Conservation (phyloP, 2,797 vertebrate genomes). For the Percopsis omiscomaycus region DNA sequence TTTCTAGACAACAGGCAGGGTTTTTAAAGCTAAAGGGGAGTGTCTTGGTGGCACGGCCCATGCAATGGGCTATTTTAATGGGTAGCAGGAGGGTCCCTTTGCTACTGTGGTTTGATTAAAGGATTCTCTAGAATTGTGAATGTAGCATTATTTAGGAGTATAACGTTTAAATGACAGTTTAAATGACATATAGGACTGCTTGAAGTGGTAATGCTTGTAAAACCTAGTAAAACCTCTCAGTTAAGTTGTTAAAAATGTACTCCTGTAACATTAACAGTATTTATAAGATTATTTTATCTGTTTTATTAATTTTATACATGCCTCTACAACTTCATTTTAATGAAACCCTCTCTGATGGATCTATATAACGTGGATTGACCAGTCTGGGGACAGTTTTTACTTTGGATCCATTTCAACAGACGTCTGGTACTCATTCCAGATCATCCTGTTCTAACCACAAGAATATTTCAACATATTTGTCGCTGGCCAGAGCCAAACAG, state of each 20-base stretch:
- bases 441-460: constrained; percentile 33
- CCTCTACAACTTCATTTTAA: constrained; percentile 3
- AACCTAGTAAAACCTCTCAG: too few relatives aligned
- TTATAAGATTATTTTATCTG: too few relatives aligned
- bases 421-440: constrained; percentile 62
- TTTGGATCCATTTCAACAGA: constrained; percentile 56
- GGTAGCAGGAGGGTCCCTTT: constrained; percentile 45
- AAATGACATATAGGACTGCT: neutral
- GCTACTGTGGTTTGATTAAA: constrained; percentile 18
- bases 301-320: too few relatives aligned
- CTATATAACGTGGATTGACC: constrained; percentile 1
- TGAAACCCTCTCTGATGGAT: constrained; percentile 19
- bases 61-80: constrained; percentile 22
- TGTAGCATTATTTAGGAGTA: neutral
- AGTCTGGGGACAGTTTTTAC: constrained; percentile 34
- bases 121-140: neutral
- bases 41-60: constrained; percentile 47
- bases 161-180: constrained; percentile 3
- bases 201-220: neutral
- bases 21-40: constrained; percentile 72
- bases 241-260: too few relatives aligned
- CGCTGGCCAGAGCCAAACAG: constrained; percentile 29
- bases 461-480: constrained; percentile 53
- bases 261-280: too few relatives aligned
- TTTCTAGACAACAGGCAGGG: constrained; percentile 51